Percentiles rank a stretch among this genome's conserved stretches.
phyloP scores from a whole-genome alignment of 2,797 vertebrate genomes.

The Tauraco hartlaubi region DNA sequence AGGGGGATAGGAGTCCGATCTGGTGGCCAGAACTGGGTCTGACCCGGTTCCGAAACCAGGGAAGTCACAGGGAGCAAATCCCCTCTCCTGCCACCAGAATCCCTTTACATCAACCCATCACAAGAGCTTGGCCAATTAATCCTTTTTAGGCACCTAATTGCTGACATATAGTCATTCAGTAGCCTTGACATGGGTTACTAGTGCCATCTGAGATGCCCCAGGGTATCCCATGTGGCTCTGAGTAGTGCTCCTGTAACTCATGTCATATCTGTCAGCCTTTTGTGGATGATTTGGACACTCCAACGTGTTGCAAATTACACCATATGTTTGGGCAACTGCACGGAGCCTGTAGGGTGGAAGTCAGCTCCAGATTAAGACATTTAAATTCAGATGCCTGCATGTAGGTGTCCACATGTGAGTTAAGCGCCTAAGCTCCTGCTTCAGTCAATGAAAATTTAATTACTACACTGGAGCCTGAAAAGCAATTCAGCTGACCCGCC shows the following conservation, averaged over 20 bases:
- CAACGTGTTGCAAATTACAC: neutral
- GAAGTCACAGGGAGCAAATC: too few relatives aligned
- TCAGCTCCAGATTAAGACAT: constrained; percentile 33
- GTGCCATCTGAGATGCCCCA: constrained; percentile 34
- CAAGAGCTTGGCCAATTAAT: neutral
- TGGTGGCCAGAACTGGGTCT: too few relatives aligned
- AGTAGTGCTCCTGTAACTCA: neutral
- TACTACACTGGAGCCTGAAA: neutral
- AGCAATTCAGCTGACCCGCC: neutral
- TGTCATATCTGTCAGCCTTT: constrained; percentile 42
- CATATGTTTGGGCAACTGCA: constrained; percentile 36
- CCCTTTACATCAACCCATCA: too few relatives aligned
- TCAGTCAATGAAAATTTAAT: constrained; percentile 61
- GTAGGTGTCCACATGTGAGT: neutral
- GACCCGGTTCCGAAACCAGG: too few relatives aligned
- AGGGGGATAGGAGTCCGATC: too few relatives aligned
- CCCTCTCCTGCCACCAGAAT: too few relatives aligned
- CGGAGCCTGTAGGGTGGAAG: neutral
- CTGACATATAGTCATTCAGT: neutral
- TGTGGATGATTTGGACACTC: constrained; percentile 19
- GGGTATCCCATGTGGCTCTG: constrained; percentile 41
- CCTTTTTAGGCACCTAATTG: neutral
- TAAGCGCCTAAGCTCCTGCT: neutral
- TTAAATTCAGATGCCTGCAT: neutral
- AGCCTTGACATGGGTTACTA: neutral